Evolutionary conservation across 92 coral and sea anemone genomes (phyloP), one percentile per base, ranked within the genome.

Genomic region (Phenganax marumi): DNA sequence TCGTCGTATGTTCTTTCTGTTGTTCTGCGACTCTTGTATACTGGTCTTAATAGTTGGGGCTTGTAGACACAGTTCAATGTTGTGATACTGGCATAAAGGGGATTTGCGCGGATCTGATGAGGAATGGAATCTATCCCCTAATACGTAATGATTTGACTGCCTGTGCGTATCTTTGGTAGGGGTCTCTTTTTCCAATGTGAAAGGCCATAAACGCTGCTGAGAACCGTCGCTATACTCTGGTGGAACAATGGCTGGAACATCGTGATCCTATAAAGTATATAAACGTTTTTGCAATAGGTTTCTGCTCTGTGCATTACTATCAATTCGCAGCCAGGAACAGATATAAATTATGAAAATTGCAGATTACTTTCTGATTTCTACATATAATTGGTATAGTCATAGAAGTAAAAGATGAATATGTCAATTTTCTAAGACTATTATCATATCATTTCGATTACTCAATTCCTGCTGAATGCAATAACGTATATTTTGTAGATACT

Each of bases 71-170:
- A 80, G 61, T 33, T 85, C 61, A 10, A 85, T 70, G 63, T 79
- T 63, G 23, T 86, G 89, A 52, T 80, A 86, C 50, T 72, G 52
- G 51, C 89, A 86, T 17, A 81, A 62, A 9, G 73, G 76, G 22
- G 89, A 86, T 52, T 86, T 80, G 76, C 80, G 89, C 50, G 85
- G 86, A 8, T 86, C 16, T 10, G 89, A 54, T 1, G 85, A 50
- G 5, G 85, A 24, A 56, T 86, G 89, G 25, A 86, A 86, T 17
- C 82, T 49, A 52, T 86, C 89, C 17, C 85, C 85, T 8, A 71
- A 26, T 11, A 86, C 53, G 49, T 19, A 63, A 49, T 68, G 68
- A 16, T 6, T 25, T 22, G 6, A 2, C n/a, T 23, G 19, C 8
- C 43, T 54, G n/a, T 21, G 50, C 1, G 16, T 18, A 10, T 23